Evolutionary conservation across 2,888 invertebrate species (phyloP).

Genomic region (Troides oblongomaculatus): DNA sequence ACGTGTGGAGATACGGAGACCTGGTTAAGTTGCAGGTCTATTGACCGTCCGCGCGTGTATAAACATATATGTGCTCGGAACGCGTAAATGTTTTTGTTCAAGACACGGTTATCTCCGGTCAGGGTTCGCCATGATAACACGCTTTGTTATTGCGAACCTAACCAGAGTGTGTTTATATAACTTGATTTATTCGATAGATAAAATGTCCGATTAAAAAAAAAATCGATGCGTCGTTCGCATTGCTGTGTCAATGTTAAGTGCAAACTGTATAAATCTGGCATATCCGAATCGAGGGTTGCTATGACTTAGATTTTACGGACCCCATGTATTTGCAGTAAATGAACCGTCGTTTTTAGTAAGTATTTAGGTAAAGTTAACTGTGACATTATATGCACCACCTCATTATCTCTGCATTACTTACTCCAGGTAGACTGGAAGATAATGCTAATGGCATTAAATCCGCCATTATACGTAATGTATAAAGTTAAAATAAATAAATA

Average conservation of each 20-base stretch:
- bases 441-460: too few species aligned
- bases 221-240: not conserved
- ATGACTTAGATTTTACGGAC: too few species aligned
- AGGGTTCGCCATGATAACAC: constrained; percentile 61
- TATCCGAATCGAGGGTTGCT: too few species aligned
- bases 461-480: too few species aligned
- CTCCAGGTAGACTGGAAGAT: too few species aligned
- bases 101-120: constrained; percentile 53
- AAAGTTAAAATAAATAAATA: too few species aligned
- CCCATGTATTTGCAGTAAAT: too few species aligned
- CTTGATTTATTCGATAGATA: not conserved
- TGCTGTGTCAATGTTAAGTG: not conserved
- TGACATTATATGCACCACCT: too few species aligned
- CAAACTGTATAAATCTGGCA: not conserved
- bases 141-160: constrained; percentile 56
- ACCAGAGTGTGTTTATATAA: constrained; percentile 1
- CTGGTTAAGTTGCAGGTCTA: constrained; percentile 43
- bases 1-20: constrained; percentile 35
- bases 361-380: too few species aligned
- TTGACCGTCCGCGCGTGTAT: constrained; percentile 29
- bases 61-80: constrained; percentile 25
- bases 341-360: too few species aligned
- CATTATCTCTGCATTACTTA: too few species aligned
- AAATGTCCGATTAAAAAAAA: not conserved
- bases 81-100: constrained; percentile 65